A percentile compares a stretch with the other conserved stretches of the same genome.
Evolutionary conservation across 2,888 invertebrate genomes (phyloP).

Genomic region (Rhodophaea formosa): DNA sequence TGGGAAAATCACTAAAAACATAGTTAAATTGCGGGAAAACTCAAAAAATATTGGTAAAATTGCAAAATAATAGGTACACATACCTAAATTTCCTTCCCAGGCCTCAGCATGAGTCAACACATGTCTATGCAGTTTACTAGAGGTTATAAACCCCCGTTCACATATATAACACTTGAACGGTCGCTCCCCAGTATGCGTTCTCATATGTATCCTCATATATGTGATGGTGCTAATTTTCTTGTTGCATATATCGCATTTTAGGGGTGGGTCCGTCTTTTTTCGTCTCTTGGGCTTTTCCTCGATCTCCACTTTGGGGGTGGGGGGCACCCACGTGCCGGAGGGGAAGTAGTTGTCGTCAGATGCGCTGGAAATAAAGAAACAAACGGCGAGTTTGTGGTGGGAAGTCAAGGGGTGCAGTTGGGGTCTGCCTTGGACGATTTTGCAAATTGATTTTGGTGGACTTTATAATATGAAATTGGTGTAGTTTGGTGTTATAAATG

Average conservation of each 20-base stretch:
- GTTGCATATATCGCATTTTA: slow-evolving; percentile 52
- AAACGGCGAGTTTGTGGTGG: too few relatives aligned
- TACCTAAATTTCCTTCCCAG: slow-evolving; percentile 40
- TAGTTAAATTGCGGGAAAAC: too few relatives aligned
- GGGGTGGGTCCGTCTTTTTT: slow-evolving; percentile 24
- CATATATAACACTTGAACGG: slow-evolving; percentile 66
- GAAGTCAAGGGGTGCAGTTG: too few relatives aligned
- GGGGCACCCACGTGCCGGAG: slow-evolving; percentile 58
- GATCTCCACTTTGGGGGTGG: slow-evolving; percentile 33
- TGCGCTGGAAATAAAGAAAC: slow-evolving; percentile 32
- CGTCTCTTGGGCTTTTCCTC: slow-evolving; percentile 25
- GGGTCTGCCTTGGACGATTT: too few relatives aligned
- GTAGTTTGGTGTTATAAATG: too few relatives aligned
- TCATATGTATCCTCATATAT: slow-evolving; percentile 61
- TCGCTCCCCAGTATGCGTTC: slow-evolving; percentile 67
- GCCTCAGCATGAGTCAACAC: slow-evolving; percentile 58
- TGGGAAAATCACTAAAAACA: too few relatives aligned
- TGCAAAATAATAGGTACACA: too few relatives aligned
- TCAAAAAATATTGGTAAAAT: too few relatives aligned
- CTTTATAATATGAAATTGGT: too few relatives aligned
- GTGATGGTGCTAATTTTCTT: slow-evolving; percentile 56
- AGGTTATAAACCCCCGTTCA: slow-evolving; percentile 60
- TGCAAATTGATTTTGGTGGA: too few relatives aligned
- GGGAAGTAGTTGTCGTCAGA: slow-evolving; percentile 72
- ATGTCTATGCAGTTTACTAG: slow-evolving; percentile 70